Base-by-base conservation (phyloP, 2,797 vertebrate species). In the Trematomus bernacchii region DNA sequence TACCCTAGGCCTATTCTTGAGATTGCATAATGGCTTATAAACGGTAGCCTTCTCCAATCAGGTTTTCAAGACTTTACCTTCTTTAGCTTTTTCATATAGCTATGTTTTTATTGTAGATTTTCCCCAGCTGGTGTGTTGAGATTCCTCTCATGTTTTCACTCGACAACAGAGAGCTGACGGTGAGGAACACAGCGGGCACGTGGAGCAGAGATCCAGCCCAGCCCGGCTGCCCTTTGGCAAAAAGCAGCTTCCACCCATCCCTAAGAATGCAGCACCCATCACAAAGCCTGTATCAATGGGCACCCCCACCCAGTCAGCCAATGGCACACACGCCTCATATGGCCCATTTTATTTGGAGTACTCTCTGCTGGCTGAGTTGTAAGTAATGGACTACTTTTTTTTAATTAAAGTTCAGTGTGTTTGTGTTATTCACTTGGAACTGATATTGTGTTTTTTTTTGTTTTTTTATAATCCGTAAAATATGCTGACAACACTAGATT, bases 341-440 rank as follows among this genome's bases (percentile, higher is more conserved):
- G 98, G 98, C 11, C 98, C 98, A 53, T 99, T 99, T 92, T 99
- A 99, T 91, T 87, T 99, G 93, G 98, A 99, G 82, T 99, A 99
- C 90, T 99, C 98, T 1, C 95, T 99, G 48, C 96, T 99, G 50
- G 98, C 98, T 43, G 98, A 99, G 90, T 99, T 99, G 98, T 99
- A 93, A 84, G 98, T 97, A 87, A 33, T 71, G 15, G 6, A 66
- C 3, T 2, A 46, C 12, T 14, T n/a, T 69, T 69, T n/a, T 37
- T 0, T 62, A 23, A 23, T 44, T 2, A 15, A 69, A 37, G 18
- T 62, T 53, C 2, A 54, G 2, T 71, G 66, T 13, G 0, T 58
- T 61, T 42, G 14, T 18, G 23, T 8, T 23, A 12, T 59, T 48
- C 8, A 1, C 18, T 52, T 68, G 1, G 15, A 1, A 14, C 37